These are phyloP conservation scores for Typhlichthys subterraneus DNA, from an alignment of 2,797 vertebrate species.

Conservation along the genomic window DNA sequence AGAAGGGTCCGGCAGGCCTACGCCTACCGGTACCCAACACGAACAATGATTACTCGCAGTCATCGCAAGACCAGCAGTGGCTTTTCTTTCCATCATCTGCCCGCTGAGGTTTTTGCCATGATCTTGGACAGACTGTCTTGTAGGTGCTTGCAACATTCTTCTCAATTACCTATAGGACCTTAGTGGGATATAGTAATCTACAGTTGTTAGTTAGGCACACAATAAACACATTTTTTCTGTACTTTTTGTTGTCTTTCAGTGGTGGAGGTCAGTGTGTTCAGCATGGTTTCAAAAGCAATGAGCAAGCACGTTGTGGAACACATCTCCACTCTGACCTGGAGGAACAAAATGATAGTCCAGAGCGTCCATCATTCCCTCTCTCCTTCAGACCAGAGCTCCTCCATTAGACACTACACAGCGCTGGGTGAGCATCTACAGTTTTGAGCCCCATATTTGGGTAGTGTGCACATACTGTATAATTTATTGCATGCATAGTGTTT, in stretches of 20 bases:
- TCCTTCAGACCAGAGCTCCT: conserved; percentile 32
- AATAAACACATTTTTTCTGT: no score
- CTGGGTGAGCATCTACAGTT: conserved; percentile 73
- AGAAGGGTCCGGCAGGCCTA: conserved; percentile 3
- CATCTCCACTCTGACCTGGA: conserved; percentile 81
- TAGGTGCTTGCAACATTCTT: conserved; percentile 27
- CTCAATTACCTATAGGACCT: no score
- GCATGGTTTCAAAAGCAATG: conserved; percentile 87
- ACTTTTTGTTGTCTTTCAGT: conserved; percentile 69
- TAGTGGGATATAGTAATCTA: no score
- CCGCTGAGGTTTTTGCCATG: conserved; percentile 65
- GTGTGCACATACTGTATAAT: background rate
- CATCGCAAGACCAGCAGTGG: conserved; percentile 5
- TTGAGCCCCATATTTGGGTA: background rate
- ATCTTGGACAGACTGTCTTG: conserved; percentile 67
- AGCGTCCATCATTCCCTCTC: conserved; percentile 74
- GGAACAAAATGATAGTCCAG: conserved; percentile 76
- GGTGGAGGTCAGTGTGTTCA: conserved; percentile 84
- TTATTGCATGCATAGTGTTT: background rate
- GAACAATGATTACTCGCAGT: conserved; percentile 52
- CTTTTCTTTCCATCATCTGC: conserved; percentile 57
- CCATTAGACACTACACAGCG: conserved; percentile 80
- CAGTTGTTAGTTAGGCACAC: no score
- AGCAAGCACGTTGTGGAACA: conserved; percentile 73
- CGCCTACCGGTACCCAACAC: background rate